A percentile compares a stretch with the other conserved stretches of the same genome.
phyloP scores from a whole-genome alignment of 2,797 vertebrate species.

The Pipistrellus kuhlii region DNA sequence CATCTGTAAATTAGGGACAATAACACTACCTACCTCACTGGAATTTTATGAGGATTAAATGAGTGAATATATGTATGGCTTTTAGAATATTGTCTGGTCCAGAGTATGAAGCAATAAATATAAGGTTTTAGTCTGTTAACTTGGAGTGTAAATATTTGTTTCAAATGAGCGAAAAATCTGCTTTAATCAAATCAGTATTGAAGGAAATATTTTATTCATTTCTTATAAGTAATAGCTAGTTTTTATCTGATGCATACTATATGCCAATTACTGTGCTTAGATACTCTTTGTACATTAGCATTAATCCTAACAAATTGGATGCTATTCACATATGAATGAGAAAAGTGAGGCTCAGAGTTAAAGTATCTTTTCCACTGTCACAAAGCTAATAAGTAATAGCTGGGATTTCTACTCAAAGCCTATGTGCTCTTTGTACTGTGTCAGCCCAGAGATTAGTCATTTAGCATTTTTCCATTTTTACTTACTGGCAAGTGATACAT shows the following conservation, averaged over 20 bases:
- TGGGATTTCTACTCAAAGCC: conserved; percentile 23
- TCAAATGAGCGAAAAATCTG: conserved; percentile 62
- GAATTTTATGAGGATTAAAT: conserved; percentile 70
- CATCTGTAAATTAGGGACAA: conserved; percentile 63
- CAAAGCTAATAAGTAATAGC: conserved; percentile 46
- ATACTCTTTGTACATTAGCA: conserved; percentile 29
- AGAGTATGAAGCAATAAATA: conserved; percentile 56
- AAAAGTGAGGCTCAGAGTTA: conserved; percentile 65
- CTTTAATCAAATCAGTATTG: conserved; percentile 41
- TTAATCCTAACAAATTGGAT: conserved; percentile 64
- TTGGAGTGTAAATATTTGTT: conserved; percentile 66
- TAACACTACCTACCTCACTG: conserved; percentile 78
- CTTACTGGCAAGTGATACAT: background rate
- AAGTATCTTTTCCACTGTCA: conserved; percentile 56
- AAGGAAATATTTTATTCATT: conserved; percentile 60
- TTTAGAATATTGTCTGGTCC: conserved; percentile 59
- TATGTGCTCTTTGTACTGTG: conserved; percentile 3
- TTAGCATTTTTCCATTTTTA: conserved; percentile 43
- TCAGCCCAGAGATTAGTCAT: conserved; percentile 40
- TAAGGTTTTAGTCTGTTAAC: conserved; percentile 62
- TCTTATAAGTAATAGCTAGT: conserved; percentile 53
- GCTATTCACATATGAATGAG: conserved; percentile 44
- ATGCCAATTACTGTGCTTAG: conserved; percentile 37
- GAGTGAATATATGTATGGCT: conserved; percentile 50
- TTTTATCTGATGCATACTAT: conserved; percentile 61